Percentiles rank a stretch among this genome's conserved stretches.
Evolutionary conservation across 2,113 vertebrate species (phyloP).

Genomic region (Turnix velox): DNA sequence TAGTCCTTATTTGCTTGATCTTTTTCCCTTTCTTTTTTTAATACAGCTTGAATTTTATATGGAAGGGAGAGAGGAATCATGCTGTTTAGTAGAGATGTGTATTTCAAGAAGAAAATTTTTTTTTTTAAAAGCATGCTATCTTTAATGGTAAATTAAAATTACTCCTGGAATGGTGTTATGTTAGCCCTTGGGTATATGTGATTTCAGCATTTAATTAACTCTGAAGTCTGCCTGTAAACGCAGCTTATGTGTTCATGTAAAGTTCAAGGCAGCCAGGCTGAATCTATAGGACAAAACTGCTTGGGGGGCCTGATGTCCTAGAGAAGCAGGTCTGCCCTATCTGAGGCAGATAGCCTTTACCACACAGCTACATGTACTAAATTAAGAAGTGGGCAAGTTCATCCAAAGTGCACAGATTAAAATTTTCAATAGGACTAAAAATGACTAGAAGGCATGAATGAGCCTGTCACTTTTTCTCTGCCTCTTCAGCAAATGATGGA

Average conservation of each 20-base stretch:
- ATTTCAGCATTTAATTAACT: slow-evolving; percentile 73
- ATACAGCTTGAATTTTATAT: background rate
- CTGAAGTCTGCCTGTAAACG: slow-evolving; percentile 57
- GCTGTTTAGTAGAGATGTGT: background rate
- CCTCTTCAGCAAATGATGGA: slow-evolving; percentile 76
- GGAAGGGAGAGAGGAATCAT: background rate
- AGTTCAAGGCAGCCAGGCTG: slow-evolving; percentile 61
- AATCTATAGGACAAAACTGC: slow-evolving; percentile 53
- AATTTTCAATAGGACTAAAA: slow-evolving; percentile 87
- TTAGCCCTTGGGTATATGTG: background rate
- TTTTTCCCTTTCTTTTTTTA: background rate
- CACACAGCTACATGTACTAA: slow-evolving; percentile 71
- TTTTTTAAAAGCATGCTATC: background rate
- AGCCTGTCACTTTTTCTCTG: slow-evolving; percentile 86
- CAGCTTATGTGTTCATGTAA: slow-evolving; percentile 37
- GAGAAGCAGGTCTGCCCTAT: slow-evolving; percentile 57
- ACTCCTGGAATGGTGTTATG: slow-evolving; percentile 36
- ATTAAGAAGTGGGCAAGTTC: slow-evolving; percentile 81
- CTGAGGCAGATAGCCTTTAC: slow-evolving; percentile 56
- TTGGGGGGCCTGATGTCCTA: slow-evolving; percentile 57
- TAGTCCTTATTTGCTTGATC: background rate
- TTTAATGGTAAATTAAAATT: slow-evolving; percentile 61
- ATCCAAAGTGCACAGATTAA: slow-evolving; percentile 86
- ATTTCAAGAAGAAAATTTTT: slow-evolving; percentile 1
- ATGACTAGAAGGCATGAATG: slow-evolving; percentile 87